Percentiles rank a stretch among this genome's conserved stretches.
Conservation (phyloP, 1,140 invertebrate genomes). For the Drosophila malerkotliana region DNA sequence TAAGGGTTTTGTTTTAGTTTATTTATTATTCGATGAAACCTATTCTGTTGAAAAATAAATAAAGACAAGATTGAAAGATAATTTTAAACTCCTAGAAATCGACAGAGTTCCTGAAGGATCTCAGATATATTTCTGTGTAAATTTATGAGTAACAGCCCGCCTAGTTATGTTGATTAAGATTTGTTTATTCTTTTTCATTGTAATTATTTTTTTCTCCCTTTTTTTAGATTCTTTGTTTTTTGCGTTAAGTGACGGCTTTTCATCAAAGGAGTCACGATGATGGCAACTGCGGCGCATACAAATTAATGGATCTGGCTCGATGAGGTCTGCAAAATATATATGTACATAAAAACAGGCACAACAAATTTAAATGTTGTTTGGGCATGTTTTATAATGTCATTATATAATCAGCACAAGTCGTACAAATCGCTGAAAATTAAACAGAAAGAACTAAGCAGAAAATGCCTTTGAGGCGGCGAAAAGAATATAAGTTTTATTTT, state of each 20-base stretch:
- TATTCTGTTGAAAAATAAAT: no score
- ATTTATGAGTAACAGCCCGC: conserved; percentile 68
- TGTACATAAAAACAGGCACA: conserved; percentile 27
- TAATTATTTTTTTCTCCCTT: conserved; percentile 1
- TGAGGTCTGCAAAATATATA: conserved; percentile 40
- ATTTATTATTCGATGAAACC: no score
- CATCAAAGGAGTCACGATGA: conserved; percentile 73
- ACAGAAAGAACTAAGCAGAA: conserved; percentile 49
- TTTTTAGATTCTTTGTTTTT: conserved; percentile 17
- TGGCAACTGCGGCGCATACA: conserved; percentile 69
- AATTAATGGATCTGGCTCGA: conserved; percentile 55
- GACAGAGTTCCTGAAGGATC: conserved; percentile 4
- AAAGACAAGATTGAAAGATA: no score
- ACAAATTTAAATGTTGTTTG: conserved; percentile 67
- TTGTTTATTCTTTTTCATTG: conserved; percentile 32
- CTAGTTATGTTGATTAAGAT: conserved; percentile 38
- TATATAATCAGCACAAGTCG: conserved; percentile 79
- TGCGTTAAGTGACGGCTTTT: conserved; percentile 62
- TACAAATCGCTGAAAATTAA: conserved; percentile 65
- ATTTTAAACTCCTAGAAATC: conserved; percentile 44
- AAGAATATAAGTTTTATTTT: conserved; percentile 19
- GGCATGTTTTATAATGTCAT: conserved; percentile 76
- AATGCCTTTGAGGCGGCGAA: conserved; percentile 5
- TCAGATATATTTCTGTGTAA: conserved; percentile 27
- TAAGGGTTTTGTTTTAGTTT: no score